Evolutionary conservation across 1,140 invertebrate genomes (phyloP), one percentile per base, ranked within the genome.

Genomic region (Heliconius melpomene): DNA sequence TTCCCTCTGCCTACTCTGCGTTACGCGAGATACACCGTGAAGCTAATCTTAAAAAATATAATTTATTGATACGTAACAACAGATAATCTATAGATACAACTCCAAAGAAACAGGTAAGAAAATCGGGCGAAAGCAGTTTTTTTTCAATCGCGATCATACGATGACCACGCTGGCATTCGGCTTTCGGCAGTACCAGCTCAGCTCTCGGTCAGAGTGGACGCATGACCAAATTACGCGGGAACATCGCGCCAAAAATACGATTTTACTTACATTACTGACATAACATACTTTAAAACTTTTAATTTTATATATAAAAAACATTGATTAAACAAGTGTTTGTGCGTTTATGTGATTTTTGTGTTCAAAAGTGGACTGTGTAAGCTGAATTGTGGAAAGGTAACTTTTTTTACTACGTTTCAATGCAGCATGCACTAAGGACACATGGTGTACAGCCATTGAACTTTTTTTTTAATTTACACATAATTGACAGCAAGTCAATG

Each of bases 231-330:
- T 29, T 29, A 36, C 40, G 40, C 5, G 26, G 23, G 40, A 72
- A 71, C 79, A 50, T 81, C 82, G 79, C 82, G 79, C 79, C 79
- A 81, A 79, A 78, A 79, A 72, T 81, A 79, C 82, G 82, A 76
- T 74, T 66, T 66, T 26, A 26, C 26, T 29, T 13, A 66, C 23
- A 29, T 26, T 13, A 26, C 60, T 66, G 23, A 26, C 26, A 13
- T 11, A 66, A 26, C 8, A 29, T 66, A 66, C 23, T 66, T 5
- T 66, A 29, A 29, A 29, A 66, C 20, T 66, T 13, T 13, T 29
- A 13, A 13, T 66, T 66, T 66, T 66, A 11, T 57, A 23, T 26
- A 16, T 29, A 0, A 26, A 16, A 29, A 13, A 26, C 29, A 66
- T 23, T 60, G 26, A 16, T 66, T 66, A 11, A 8, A 26, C 26